phyloP scores from a whole-genome alignment of 2,888 invertebrate genomes.

The Perdita meconis region DNA sequence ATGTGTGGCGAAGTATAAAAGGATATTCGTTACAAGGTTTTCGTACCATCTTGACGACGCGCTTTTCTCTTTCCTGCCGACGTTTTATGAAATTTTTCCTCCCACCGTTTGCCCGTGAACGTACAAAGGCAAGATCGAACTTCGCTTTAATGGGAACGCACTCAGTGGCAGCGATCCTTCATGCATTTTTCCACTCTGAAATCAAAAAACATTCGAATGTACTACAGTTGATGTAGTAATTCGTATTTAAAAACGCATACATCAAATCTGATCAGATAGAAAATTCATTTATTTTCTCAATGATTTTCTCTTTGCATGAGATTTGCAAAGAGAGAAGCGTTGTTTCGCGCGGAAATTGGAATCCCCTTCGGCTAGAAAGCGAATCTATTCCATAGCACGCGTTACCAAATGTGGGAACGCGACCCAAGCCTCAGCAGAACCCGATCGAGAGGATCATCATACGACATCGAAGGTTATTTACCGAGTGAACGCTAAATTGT shows the following conservation, averaged over 20 bases:
- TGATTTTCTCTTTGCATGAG: neutral
- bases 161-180: neutral
- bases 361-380: neutral
- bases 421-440: neutral
- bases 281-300: neutral
- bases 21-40: slow-evolving; percentile 76
- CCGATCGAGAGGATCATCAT: slow-evolving; percentile 12
- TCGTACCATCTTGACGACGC: slow-evolving; percentile 16
- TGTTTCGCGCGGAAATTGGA: neutral
- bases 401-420: too few species aligned
- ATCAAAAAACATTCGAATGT: too few species aligned
- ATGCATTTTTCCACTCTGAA: neutral
- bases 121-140: slow-evolving; percentile 16
- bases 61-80: neutral
- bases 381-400: too few species aligned
- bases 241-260: neutral
- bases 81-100: slow-evolving; percentile 13
- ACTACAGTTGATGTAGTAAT: too few species aligned
- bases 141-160: neutral
- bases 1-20: slow-evolving; percentile 40
- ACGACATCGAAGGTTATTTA: slow-evolving; percentile 42
- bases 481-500: slow-evolving; percentile 29
- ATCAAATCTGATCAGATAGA: neutral
- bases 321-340: too few species aligned
- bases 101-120: slow-evolving; percentile 1